phyloP scores from a whole-genome alignment of 2,888 invertebrate species.

The Heliothis peltigera region DNA sequence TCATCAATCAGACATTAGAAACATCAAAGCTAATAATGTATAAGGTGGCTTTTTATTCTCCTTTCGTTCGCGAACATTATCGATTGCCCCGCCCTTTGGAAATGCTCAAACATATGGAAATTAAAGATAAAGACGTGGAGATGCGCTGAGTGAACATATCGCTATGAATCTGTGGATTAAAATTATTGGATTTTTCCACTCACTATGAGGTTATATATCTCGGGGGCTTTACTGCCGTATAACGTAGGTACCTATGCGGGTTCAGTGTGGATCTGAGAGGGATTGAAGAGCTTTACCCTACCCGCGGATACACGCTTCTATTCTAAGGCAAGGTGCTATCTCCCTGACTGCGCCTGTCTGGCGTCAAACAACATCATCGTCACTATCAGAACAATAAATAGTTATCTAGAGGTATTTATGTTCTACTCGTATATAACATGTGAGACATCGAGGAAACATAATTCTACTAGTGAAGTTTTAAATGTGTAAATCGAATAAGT shows the following conservation, averaged over 20 bases:
- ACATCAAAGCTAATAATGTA: constrained; percentile 15
- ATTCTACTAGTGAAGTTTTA: too few relatives aligned
- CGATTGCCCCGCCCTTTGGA: constrained; percentile 3
- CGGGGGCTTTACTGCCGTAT: constrained; percentile 3
- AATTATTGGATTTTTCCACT: constrained; percentile 25
- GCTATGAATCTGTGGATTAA: constrained; percentile 16
- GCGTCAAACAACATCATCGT: too few relatives aligned
- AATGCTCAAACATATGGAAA: constrained; percentile 16
- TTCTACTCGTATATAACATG: too few relatives aligned
- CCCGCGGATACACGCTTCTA: too few relatives aligned
- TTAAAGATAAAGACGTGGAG: constrained; percentile 10
- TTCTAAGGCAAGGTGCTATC: too few relatives aligned
- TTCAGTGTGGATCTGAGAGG: constrained; percentile 1
- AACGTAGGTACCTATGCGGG: constrained; percentile 10
- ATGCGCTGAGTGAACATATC: constrained; percentile 22
- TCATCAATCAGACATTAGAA: constrained; percentile 25
- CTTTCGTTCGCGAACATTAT: constrained; percentile 1
- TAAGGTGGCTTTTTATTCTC: neutral
- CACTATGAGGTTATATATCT: constrained; percentile 22
- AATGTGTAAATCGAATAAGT: too few relatives aligned
- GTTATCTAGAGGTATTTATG: too few relatives aligned
- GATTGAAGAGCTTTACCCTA: too few relatives aligned
- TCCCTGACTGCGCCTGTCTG: too few relatives aligned
- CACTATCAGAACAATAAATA: too few relatives aligned
- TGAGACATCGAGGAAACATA: too few relatives aligned